Base-by-base conservation (phyloP, 1,140 invertebrate species). In the Trichoplusia ni region DNA sequence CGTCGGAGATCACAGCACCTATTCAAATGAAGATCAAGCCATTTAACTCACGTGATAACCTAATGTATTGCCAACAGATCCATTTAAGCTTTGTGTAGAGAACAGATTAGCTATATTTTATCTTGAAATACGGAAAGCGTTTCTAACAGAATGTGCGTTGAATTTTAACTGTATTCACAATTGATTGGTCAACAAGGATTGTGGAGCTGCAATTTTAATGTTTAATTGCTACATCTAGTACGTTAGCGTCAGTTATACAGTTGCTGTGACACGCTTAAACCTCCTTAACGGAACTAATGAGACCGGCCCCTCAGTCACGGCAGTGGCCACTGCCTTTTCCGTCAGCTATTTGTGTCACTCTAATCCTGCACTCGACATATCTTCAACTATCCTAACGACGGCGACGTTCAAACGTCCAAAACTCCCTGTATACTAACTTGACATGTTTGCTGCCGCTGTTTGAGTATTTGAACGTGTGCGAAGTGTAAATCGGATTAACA, bases 221-320 rank as follows among this genome's bases (percentile, higher is more conserved):
- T 44, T 27, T 53, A 63, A 51, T 63, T 53, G 60, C 35, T 44
- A 31, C 46, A 25, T 51, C 64, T 46, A 58, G 25, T 44, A 44
- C 35, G 23, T 60, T 23, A 54, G 8, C 35, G 56, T 27, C 11
- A 56, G n/a, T 23, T 71, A 49, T 58, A 65, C 35, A 72, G 61
- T 46, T 51, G 42, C 47, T 16, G 63, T 63, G 67, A 65, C 67
- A 73, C 67, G 71, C 67, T 66, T 63, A 61, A 47, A 62, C 47
- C 65, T 44, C 51, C 31, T 70, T 80, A 73, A 75, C 69, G 69
- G 75, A 77, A 75, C 72, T 72, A 75, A 75, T 74, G 72, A 70
- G 69, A 54, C 42, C 64, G 37, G 60, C 54, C 61, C 63, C 59
- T 62, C 66, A 42, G 47, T 53, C 54, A 70, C 53, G 38, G 35